Evolutionary conservation across 2,797 vertebrate genomes (phyloP).

Genomic region (Chaetophractus vellerosus): DNA sequence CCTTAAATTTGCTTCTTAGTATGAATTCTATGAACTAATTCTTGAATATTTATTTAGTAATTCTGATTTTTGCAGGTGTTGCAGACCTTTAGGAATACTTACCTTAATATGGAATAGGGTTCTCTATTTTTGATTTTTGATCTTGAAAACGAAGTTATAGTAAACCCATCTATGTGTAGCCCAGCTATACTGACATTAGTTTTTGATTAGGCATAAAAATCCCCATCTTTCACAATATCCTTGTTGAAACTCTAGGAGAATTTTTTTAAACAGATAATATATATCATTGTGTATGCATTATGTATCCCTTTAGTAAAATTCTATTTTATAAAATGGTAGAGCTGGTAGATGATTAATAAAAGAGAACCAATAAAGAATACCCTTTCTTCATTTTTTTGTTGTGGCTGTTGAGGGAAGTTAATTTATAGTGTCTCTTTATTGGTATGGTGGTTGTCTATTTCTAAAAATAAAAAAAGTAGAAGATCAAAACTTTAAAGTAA

Average conservation of each 20-base stretch:
- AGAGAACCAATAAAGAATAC: slow-evolving; percentile 36
- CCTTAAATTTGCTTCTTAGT: slow-evolving; percentile 79
- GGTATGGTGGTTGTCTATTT: slow-evolving; percentile 29
- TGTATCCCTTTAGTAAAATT: slow-evolving; percentile 16
- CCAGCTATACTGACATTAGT: background rate
- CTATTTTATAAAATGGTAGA: background rate
- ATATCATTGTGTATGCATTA: background rate
- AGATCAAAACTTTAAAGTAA: slow-evolving; percentile 6
- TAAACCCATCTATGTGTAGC: slow-evolving; percentile 63
- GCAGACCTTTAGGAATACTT: slow-evolving; percentile 58
- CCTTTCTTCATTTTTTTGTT: slow-evolving; percentile 49
- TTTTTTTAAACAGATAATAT: background rate
- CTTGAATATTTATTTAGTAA: slow-evolving; percentile 83
- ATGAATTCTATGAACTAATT: slow-evolving; percentile 71
- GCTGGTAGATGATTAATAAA: slow-evolving; percentile 26
- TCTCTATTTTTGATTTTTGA: slow-evolving; percentile 74
- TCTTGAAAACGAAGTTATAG: slow-evolving; percentile 62
- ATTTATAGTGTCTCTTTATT: slow-evolving; percentile 23
- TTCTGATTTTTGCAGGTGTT: slow-evolving; percentile 77
- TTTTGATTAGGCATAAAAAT: slow-evolving; percentile 65
- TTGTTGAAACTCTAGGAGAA: slow-evolving; percentile 43
- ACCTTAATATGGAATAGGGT: slow-evolving; percentile 72
- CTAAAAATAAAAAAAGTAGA: background rate
- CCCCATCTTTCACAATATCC: background rate
- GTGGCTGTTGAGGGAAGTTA: slow-evolving; percentile 35